Conservation (phyloP, 2,888 invertebrate species). For the Tryphoninae sp. region DNA sequence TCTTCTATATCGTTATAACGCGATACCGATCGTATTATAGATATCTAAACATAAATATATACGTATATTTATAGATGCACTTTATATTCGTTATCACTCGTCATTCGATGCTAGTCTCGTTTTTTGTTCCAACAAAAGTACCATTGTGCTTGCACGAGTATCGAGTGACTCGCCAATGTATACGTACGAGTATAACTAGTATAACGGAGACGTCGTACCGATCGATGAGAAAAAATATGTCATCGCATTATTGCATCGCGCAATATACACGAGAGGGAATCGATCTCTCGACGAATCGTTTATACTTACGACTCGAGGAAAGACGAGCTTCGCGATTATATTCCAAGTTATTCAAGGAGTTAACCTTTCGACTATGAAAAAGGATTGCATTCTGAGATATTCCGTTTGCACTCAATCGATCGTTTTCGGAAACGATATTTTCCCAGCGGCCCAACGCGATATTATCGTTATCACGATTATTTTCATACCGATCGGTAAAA, state of each 20-base stretch:
- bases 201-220: neutral
- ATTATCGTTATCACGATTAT: too few relatives aligned
- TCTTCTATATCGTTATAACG: neutral
- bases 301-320: constrained; percentile 4
- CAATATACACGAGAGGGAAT: constrained; percentile 25
- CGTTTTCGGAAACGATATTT: too few relatives aligned
- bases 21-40: neutral
- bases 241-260: constrained; percentile 13
- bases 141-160: constrained; percentile 1
- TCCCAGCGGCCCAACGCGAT: too few relatives aligned
- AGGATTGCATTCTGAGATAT: too few relatives aligned
- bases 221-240: constrained; percentile 37
- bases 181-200: neutral
- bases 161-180: neutral
- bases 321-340: constrained; percentile 16
- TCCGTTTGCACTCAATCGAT: too few relatives aligned
- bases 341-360: neutral
- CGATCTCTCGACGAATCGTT: constrained; percentile 37
- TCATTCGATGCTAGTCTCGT: neutral
- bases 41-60: neutral
- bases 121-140: neutral
- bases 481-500: too few relatives aligned
- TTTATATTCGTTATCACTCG: constrained; percentile 11
- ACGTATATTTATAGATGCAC: neutral
- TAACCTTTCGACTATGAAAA: neutral